A percentile compares a stretch with the other conserved stretches of the same genome.
phyloP scores from a whole-genome alignment of 2,797 vertebrate species.

The Chelon labrosus region DNA sequence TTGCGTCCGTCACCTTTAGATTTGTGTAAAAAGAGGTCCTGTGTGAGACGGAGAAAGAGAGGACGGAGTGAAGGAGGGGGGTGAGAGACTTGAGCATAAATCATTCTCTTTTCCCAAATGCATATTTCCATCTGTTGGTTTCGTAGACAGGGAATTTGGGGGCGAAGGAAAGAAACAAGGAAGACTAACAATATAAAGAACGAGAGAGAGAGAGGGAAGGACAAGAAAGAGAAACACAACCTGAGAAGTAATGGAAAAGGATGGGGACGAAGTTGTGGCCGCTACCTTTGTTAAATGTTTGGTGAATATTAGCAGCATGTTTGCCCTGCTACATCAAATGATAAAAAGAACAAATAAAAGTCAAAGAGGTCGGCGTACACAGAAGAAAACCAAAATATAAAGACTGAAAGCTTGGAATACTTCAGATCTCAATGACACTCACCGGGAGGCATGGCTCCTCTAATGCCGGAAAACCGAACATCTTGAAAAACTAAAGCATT shows the following conservation, averaged over 20 bases:
- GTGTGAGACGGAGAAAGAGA: constrained; percentile 16
- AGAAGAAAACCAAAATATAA: neutral
- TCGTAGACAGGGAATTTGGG: constrained; percentile 23
- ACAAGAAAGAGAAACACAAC: neutral
- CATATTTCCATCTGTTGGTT: constrained; percentile 51
- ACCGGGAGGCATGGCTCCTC: neutral
- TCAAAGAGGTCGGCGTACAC: neutral
- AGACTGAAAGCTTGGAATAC: constrained; percentile 1
- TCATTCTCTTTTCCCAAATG: constrained; percentile 57
- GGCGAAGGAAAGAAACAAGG: neutral
- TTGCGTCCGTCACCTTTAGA: constrained; percentile 41
- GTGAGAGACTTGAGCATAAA: constrained; percentile 60
- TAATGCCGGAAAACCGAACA: constrained; percentile 12
- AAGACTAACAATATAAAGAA: neutral
- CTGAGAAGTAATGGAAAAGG: neutral
- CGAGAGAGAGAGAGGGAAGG: neutral
- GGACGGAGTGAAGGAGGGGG: constrained; percentile 33
- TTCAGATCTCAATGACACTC: constrained; percentile 4
- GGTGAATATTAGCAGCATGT: neutral
- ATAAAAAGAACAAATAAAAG: neutral
- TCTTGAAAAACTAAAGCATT: constrained; percentile 3
- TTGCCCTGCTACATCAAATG: neutral
- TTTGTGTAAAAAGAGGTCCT: constrained; percentile 42
- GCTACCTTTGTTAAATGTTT: neutral
- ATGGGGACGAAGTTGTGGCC: neutral